Evolutionary conservation across 2,888 invertebrate genomes (phyloP), one percentile per base, ranked within the genome.

Genomic region (Drosophila recens): DNA sequence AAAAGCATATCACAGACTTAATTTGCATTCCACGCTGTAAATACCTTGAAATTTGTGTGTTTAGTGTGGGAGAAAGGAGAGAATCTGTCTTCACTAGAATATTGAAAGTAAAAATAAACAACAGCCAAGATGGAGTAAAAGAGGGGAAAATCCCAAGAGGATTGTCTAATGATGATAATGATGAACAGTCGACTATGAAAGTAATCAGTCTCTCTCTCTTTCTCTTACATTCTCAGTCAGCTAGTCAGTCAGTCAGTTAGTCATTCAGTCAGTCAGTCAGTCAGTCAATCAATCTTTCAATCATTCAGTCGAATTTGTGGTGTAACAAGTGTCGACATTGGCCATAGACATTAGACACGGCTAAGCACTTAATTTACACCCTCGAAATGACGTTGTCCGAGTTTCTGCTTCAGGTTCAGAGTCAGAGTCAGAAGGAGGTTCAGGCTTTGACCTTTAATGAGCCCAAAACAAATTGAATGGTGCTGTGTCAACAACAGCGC

Each of bases 341-440:
- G 62, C 65, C 73, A 62, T 48, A 56, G 67, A 80, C 84, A 87
- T 91, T 91, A 84, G 91, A 90, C 87, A 90, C 80, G 90, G 91
- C 83, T 87, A 90, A 91, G 91, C 89, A 89, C 91, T 91, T 90
- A 82, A 89, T 83, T 87, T 65, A 85, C 84, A 89, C 90, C 91
- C 90, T 88, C 82, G 83, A 90, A 79, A 78, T 52, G 51, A 58
- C 49, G 54, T 51, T 52, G 66, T 51, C 34, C 46, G n/a, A 68
- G 54, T 38, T 54, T 54, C 58, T 61, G 13, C n/a, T 36, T 36
- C 13, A 36, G 36, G 4, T 36, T 36, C 36, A 13, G 36, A 4
- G 13, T 0, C 9, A 33, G 2, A 9, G 8, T 33, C 9, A 9
- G 33, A 10, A 10, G 68, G 34, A 54, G 46, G 63, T 62, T 62